Evolutionary conservation across 2,113 vertebrate species (phyloP), one percentile per base, ranked within the genome.

Genomic region (Tetraodon nigroviridis): DNA sequence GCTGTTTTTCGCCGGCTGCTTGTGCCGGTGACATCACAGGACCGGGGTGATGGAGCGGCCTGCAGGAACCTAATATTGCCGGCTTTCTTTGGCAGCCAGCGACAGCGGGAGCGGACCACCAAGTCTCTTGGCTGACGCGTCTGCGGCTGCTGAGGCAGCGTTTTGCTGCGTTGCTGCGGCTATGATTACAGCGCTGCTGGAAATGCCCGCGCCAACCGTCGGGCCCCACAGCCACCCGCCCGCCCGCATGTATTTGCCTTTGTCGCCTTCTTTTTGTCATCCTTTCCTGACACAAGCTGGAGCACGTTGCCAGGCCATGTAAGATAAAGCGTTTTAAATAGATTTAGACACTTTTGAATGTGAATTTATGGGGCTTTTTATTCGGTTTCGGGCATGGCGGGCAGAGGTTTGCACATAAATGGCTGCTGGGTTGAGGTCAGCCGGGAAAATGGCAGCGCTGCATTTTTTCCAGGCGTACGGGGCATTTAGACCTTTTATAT

Each of bases 11-110:
- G 57, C 82, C 73, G 42, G 64, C 47, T 15, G 6, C 47, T 67
- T 68, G 46, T 58, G 40, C 45, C 48, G 63, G 64, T 84, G 79
- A 83, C 78, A 51, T 83, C 66, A 81, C 59, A 18, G 0, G 2
- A 22, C 49, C 49, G 1, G 70, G 58, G 55, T 74, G 76, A 86
- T 75, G 78, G 72, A 63, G 67, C 69, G 70, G 72, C 71, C 71
- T 0, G 44, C 56, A 62, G 63, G 68, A 64, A 74, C 78, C 79
- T 57, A 71, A 74, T 55, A 63, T 27, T 8, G 54, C 37, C 54
- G 67, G 61, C 51, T 75, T 72, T 75, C 40, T 74, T 57, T 75
- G 58, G 64, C 55, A 58, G 51, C 51, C 21, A 66, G 32, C 21
- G 49, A 61, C 13, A 37, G 51, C 13, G 37, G 13, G 49, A 37